A percentile compares a stretch with the other conserved stretches of the same genome.
Evolutionary conservation across 2,113 vertebrate species (phyloP).

Genomic region (Sebastes fasciatus): DNA sequence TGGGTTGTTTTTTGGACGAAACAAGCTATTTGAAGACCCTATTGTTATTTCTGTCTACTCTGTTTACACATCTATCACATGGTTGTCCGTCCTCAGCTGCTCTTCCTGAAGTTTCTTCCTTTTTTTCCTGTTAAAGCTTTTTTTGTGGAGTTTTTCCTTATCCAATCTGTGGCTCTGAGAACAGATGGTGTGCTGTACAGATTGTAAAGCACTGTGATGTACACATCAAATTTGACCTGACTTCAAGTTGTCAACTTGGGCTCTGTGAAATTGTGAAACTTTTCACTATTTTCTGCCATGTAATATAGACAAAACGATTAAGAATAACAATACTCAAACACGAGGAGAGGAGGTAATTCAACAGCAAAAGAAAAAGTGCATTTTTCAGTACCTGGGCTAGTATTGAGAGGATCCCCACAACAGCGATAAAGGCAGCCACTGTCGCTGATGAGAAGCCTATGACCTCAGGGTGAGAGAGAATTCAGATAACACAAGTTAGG

Average conservation of each 20-base stretch:
- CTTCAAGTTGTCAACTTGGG: not conserved
- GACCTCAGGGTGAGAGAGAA: conserved; percentile 81
- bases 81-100: not conserved
- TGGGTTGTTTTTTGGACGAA: not conserved
- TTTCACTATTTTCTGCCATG: not conserved
- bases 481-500: conserved; percentile 32
- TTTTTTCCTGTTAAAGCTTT: not conserved
- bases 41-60: not conserved
- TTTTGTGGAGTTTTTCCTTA: not conserved
- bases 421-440: conserved; percentile 92
- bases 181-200: not conserved
- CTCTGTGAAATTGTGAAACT: not conserved
- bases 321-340: not conserved
- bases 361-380: not conserved
- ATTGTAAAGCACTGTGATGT: not conserved
- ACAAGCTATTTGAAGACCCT: not conserved
- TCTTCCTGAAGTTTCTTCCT: not conserved
- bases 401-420: conserved; percentile 93
- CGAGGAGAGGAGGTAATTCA: too few species aligned
- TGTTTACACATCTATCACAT: not conserved
- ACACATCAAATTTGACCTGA: not conserved
- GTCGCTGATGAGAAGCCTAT: conserved; percentile 91
- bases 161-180: not conserved
- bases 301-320: not conserved
- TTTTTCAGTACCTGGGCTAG: conserved; percentile 88